Evolutionary conservation across 2,113 vertebrate species (phyloP).

Genomic region (Perca schrenkii): DNA sequence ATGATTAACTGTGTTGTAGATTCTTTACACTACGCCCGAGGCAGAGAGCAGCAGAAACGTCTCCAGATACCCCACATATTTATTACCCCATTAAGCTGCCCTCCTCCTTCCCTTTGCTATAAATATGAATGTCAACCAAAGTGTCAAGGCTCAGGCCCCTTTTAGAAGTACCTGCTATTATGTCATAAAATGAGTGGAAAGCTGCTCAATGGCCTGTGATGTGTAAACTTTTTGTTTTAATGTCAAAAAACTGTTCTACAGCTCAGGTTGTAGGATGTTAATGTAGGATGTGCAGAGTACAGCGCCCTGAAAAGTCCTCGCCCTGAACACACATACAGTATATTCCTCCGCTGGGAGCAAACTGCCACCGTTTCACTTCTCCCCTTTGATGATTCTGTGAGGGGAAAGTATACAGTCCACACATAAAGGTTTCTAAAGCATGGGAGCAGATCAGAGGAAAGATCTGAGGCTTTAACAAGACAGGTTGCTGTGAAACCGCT

Average conservation of each 20-base stretch:
- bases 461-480: constrained; percentile 56
- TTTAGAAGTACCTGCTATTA: constrained; percentile 44
- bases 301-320: neutral
- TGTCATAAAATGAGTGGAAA: constrained; percentile 55
- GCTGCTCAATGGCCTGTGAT: constrained; percentile 63
- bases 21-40: constrained; percentile 47
- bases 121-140: constrained; percentile 58
- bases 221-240: constrained; percentile 37
- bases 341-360: neutral
- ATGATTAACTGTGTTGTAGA: constrained; percentile 58
- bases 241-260: neutral
- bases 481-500: constrained; percentile 25
- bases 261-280: constrained; percentile 25
- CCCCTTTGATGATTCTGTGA: constrained; percentile 56
- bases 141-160: constrained; percentile 29
- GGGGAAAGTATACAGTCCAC: neutral
- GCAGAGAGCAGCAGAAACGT: constrained; percentile 39
- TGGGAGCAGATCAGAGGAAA: constrained; percentile 53
- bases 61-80: constrained; percentile 69
- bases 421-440: constrained; percentile 38
- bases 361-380: constrained; percentile 4
- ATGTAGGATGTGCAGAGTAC: constrained; percentile 29
- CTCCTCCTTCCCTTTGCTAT: constrained; percentile 20
- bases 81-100: constrained; percentile 73
- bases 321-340: neutral